Evolutionary conservation across 1,140 invertebrate genomes (phyloP).

Genomic region (Pomphorhynchus laevis): DNA sequence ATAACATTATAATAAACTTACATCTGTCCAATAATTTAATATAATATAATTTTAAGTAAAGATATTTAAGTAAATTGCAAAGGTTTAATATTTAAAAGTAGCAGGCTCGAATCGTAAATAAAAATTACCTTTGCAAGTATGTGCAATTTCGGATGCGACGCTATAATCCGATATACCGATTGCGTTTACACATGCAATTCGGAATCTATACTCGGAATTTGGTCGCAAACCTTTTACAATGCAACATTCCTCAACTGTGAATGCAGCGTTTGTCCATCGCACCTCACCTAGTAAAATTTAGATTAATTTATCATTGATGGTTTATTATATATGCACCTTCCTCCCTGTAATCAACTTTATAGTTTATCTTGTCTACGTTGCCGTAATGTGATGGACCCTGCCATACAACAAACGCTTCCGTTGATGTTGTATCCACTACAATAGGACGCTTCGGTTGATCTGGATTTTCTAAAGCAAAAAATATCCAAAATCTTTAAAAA

Average conservation of each 20-base stretch:
- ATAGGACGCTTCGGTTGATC: slow-evolving; percentile 49
- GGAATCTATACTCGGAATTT: slow-evolving; percentile 44
- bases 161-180: slow-evolving; percentile 31
- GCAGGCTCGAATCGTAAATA: too few relatives aligned
- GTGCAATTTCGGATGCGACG: slow-evolving; percentile 18
- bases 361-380: slow-evolving; percentile 19
- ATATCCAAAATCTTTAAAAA: too few relatives aligned
- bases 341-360: slow-evolving; percentile 18
- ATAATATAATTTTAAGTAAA: too few relatives aligned
- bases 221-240: slow-evolving; percentile 37
- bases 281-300: slow-evolving; percentile 25
- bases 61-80: too few relatives aligned
- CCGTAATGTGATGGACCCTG: slow-evolving; percentile 16
- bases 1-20: too few relatives aligned
- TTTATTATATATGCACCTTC: slow-evolving; percentile 23
- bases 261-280: slow-evolving; percentile 45
- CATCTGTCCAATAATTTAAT: too few relatives aligned
- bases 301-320: not conserved
- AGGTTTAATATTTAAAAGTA: too few relatives aligned
- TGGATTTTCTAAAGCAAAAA: slow-evolving; percentile 25
- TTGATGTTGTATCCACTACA: slow-evolving; percentile 38
- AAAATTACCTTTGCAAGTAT: too few relatives aligned
- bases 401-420: slow-evolving; percentile 37
- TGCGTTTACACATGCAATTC: slow-evolving; percentile 45
- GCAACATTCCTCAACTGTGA: slow-evolving; percentile 66